Evolutionary conservation across 2,888 invertebrate species (phyloP).

Genomic region (Capitulum mitella): DNA sequence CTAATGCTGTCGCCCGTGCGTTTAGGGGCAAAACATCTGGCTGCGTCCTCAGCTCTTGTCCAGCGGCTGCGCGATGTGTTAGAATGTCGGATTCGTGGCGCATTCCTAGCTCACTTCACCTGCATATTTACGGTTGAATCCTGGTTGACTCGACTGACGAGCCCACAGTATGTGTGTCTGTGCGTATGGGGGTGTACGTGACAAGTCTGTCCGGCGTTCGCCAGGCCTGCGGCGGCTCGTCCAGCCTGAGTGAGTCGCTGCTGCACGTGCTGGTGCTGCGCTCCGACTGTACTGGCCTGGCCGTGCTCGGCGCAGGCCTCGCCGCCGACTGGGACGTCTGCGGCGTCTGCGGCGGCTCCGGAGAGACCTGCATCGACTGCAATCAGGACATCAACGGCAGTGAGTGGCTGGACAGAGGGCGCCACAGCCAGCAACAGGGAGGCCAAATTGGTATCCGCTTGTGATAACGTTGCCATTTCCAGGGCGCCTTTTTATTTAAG

Average conservation of each 20-base stretch:
- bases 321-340: slow-evolving; percentile 24
- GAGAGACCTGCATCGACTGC: not conserved
- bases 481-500: no score
- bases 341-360: not conserved
- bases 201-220: not conserved
- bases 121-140: no score
- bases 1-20: no score
- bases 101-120: no score
- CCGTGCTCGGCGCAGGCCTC: not conserved
- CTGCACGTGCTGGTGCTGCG: slow-evolving; percentile 32
- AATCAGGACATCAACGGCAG: not conserved
- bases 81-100: not conserved
- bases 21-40: no score
- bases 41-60: no score
- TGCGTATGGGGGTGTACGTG: not conserved
- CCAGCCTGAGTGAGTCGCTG: slow-evolving; percentile 32
- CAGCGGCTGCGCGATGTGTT: not conserved
- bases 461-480: no score
- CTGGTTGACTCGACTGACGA: no score
- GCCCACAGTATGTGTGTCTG: no score
- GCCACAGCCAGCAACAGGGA: no score
- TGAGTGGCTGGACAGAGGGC: not conserved
- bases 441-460: no score
- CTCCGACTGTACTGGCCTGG: not conserved
- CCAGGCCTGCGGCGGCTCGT: slow-evolving; percentile 1